Evolutionary conservation across 2,888 invertebrate genomes (phyloP), one percentile per base, ranked within the genome.

Genomic region (Adelognathus sp.): DNA sequence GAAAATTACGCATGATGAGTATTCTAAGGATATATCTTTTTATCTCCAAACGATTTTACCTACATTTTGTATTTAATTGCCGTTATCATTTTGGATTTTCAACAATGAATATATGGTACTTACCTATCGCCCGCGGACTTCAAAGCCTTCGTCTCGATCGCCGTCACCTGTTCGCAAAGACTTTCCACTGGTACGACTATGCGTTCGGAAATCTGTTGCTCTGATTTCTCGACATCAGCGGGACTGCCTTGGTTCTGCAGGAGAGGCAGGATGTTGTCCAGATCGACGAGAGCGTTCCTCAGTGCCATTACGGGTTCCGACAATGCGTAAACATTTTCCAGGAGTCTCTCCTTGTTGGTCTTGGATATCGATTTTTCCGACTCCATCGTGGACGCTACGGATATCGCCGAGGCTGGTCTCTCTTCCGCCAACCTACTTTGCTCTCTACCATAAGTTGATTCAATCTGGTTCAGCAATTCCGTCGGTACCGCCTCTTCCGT

Each of bases 141-240:
- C 44, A 90, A 69, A 3, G 88, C 89, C 63, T 88, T 88, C 0
- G 82, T 80, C 74, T 91, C 90, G 5, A 90, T 84, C 0, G 76
- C 75, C 0, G 87, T 87, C 14, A 90, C 86, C 64, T 86, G 81
- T 16, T 90, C 87, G 79, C 90, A 91, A 14, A 91, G 81, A 63
- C 78, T 84, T 54, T 89, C 88, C 61, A 90, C 86, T 0, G 90
- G 90, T 54, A 72, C 81, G 1, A 89, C 80, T n/a, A 91, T 83
- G 2, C 85, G 82, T 27, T 90, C 83, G 3, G 81, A 67, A 6
- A 90, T 80, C 46, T 87, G 81, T 9, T 61, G 75, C 64, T 86
- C 82, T 14, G 87, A 81, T 33, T 82, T 77, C 27, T 86, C 83
- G 24, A 85, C 82, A n/a, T 77, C 82, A 1, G 71, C 80, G 0